Percentiles rank a stretch among this genome's conserved stretches.
Conservation (phyloP, 2,797 vertebrate species). For the Bradypus variegatus region DNA sequence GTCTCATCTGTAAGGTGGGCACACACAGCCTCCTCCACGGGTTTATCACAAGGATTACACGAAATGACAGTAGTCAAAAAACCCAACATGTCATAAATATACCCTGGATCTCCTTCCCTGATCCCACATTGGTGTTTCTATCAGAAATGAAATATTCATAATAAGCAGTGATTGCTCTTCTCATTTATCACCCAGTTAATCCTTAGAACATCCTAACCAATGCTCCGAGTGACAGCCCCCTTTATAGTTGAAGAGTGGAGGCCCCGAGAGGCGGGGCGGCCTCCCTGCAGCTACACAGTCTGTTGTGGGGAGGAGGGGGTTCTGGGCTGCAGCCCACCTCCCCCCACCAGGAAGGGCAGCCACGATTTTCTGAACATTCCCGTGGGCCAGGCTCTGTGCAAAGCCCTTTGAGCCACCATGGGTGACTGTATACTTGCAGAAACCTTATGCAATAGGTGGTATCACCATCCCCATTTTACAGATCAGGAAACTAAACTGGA, state of each 20-base stretch:
- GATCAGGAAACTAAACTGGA: neutral
- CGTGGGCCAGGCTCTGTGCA: neutral
- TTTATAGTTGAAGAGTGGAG: neutral
- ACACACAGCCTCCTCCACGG: neutral
- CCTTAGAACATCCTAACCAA: neutral
- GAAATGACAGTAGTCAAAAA: neutral
- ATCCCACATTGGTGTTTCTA: neutral
- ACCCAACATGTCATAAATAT: too few relatives aligned
- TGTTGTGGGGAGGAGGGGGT: neutral
- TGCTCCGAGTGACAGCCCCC: neutral
- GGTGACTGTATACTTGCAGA: accelerated
- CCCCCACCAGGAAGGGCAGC: neutral
- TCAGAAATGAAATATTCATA: neutral
- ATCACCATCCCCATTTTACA: neutral
- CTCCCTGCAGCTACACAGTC: neutral
- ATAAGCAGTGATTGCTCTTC: neutral
- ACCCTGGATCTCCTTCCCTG: neutral
- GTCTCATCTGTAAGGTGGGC: neutral
- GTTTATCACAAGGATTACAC: neutral
- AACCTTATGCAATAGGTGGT: too few relatives aligned
- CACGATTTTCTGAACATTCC: neutral
- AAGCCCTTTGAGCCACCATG: too few relatives aligned
- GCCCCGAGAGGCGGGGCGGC: neutral
- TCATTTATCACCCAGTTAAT: neutral
- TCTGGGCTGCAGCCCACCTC: neutral